A percentile compares a stretch with the other conserved stretches of the same genome.
Evolutionary conservation across 2,888 invertebrate genomes (phyloP).

Genomic region (Congeria kusceri): DNA sequence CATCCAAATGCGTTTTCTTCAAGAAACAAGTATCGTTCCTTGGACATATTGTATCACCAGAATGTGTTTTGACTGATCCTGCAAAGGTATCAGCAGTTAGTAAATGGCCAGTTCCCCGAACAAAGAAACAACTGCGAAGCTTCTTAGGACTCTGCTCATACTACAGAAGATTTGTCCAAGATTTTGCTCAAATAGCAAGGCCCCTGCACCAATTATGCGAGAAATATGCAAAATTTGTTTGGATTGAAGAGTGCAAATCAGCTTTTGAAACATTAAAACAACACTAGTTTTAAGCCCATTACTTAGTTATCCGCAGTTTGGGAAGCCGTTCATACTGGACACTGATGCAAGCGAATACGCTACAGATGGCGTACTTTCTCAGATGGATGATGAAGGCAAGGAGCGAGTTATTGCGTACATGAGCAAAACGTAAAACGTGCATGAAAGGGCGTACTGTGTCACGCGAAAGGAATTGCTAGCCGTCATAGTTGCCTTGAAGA

Average conservation of each 20-base stretch:
- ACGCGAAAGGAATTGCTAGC: neutral
- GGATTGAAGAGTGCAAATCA: too few species aligned
- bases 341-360: constrained; percentile 27
- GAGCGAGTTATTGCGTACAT: constrained; percentile 36
- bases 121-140: neutral
- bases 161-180: neutral
- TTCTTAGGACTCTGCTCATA: neutral
- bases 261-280: neutral
- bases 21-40: constrained; percentile 37
- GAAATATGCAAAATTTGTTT: too few species aligned
- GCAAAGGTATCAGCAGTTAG: neutral
- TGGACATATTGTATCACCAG: constrained; percentile 49
- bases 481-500: neutral
- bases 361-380: constrained; percentile 37
- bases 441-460: constrained; percentile 33
- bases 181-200: neutral
- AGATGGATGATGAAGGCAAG: constrained; percentile 19
- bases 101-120: constrained; percentile 5
- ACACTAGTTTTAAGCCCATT: neutral
- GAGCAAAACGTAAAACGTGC: constrained; percentile 31
- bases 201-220: too few species aligned
- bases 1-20: constrained; percentile 56
- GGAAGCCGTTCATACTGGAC: constrained; percentile 26
- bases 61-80: constrained; percentile 27
- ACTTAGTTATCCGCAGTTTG: constrained; percentile 5